phyloP scores from a whole-genome alignment of 2,888 invertebrate species.

The Lymantria dispar region DNA sequence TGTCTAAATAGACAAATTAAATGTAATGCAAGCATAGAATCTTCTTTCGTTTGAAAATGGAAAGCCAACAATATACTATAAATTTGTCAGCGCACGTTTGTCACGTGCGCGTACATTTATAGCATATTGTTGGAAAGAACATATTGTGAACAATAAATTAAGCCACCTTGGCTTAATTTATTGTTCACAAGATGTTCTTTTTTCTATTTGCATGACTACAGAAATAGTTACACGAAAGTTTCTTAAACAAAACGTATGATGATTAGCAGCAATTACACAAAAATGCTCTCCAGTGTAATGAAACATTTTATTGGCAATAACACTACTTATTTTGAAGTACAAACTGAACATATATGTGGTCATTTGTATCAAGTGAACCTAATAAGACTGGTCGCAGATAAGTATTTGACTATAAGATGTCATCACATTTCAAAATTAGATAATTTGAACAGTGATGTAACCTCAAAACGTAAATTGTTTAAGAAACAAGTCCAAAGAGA shows the following conservation, averaged over 20 bases:
- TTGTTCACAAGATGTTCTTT: no score
- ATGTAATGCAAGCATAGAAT: slow-evolving; percentile 3
- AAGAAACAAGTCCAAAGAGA: slow-evolving; percentile 5
- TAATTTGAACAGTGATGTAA: slow-evolving; percentile 6
- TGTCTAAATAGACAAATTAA: slow-evolving; percentile 4
- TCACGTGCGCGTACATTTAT: no score
- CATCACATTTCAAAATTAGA: slow-evolving; percentile 14
- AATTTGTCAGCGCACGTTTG: slow-evolving; percentile 1
- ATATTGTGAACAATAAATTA: no score
- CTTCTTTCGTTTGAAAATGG: background rate
- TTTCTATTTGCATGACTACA: slow-evolving; percentile 11
- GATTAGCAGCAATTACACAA: slow-evolving; percentile 3
- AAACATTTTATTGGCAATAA: slow-evolving; percentile 2
- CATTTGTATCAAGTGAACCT: slow-evolving; percentile 14
- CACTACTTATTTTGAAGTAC: slow-evolving; percentile 8
- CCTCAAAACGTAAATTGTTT: slow-evolving; percentile 14
- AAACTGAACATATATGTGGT: slow-evolving; percentile 11
- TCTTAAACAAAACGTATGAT: slow-evolving; percentile 12
- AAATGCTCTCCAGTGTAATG: slow-evolving; percentile 6
- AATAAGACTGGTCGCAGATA: slow-evolving; percentile 17
- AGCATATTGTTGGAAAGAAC: no score
- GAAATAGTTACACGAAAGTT: slow-evolving; percentile 12
- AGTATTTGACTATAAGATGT: slow-evolving; percentile 14
- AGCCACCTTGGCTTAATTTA: no score
- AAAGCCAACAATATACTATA: background rate